Base-by-base conservation (phyloP, 1,140 invertebrate genomes). In the Uloborus diversus region DNA sequence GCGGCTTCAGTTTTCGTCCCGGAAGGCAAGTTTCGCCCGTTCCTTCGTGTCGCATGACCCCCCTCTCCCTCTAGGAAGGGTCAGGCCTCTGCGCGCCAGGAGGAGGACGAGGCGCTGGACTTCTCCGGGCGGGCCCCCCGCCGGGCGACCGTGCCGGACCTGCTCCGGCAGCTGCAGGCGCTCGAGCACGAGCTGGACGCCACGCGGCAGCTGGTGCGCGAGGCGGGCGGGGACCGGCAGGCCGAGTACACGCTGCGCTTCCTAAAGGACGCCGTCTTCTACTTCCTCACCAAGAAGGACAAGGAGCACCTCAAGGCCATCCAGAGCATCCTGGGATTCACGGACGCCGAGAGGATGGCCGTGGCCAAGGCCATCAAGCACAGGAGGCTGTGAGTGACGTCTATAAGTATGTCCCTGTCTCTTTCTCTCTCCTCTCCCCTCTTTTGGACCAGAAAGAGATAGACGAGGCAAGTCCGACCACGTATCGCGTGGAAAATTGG, bases 241-340 rank as follows among this genome's bases (percentile, higher is more conserved):
- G 92, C 94, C 51, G 93, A 94, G 87, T 92, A 94, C 79, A 95
- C 93, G 7, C 86, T 96, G 82, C 93, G 94, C 85, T 96, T 96
- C 87, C 89, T 96, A 65, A 95, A 94, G 87, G 94, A 93, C 70
- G 93, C 94, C n/a, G 90, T 96, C 83, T 96, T 94, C 85, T 95
- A 96, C 85, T 95, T 95, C 85, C 88, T 96, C 53, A 95, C 93
- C 0, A 93, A 96, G 85, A 92, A 92, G 82, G 93, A 94, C 83
- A 91, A 92, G 82, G 93, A 92, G 13, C 94, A 96, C 85, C 87
- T 95, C 25, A 92, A 92, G 83, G 94, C 93, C 33, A 95, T 96
- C 82, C 92, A 94, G 85, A 95, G 93, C 86, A 95, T 95, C 82
- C 86, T 95, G 81, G 93, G 84, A 17, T 86, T 82, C 35, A 81